Evolutionary conservation across 2,797 vertebrate genomes (phyloP).

Genomic region (Botia almorhae): DNA sequence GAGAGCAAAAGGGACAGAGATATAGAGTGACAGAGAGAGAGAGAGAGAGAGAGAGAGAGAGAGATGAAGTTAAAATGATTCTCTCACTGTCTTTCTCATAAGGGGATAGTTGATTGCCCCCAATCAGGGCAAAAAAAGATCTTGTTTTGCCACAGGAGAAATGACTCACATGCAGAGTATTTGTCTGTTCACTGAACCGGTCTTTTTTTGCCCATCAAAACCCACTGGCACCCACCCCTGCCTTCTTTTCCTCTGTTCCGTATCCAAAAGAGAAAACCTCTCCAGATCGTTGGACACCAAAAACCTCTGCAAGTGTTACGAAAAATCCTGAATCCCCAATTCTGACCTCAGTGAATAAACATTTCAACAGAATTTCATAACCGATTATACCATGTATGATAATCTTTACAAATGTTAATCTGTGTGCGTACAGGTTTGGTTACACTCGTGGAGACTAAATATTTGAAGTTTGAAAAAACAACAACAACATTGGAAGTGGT

Average conservation of each 20-base stretch:
- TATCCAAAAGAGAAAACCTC: conserved; percentile 65
- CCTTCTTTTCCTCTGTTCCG: conserved; percentile 50
- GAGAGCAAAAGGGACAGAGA: conserved; percentile 55
- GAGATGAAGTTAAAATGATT: conserved; percentile 71
- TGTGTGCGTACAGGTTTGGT: background rate
- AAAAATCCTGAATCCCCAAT: background rate
- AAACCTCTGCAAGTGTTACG: conserved; percentile 10
- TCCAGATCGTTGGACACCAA: conserved; percentile 47
- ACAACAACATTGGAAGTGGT: background rate
- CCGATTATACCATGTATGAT: background rate
- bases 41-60: conserved; percentile 67
- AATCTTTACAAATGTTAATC: background rate
- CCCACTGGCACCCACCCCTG: conserved; percentile 17
- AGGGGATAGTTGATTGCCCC: conserved; percentile 59
- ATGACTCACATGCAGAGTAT: conserved; percentile 45
- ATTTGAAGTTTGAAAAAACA: too few species aligned
- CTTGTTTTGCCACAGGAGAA: conserved; percentile 46
- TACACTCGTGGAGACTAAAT: background rate
- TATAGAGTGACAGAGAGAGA: conserved; percentile 69
- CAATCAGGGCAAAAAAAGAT: conserved; percentile 54
- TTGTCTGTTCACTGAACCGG: conserved; percentile 55
- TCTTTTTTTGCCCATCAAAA: conserved; percentile 58
- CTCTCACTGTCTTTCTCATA: conserved; percentile 49
- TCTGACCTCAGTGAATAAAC: background rate
- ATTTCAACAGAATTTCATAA: background rate